Conservation (phyloP, 2,113 vertebrate species). For the Mirza zaza region DNA sequence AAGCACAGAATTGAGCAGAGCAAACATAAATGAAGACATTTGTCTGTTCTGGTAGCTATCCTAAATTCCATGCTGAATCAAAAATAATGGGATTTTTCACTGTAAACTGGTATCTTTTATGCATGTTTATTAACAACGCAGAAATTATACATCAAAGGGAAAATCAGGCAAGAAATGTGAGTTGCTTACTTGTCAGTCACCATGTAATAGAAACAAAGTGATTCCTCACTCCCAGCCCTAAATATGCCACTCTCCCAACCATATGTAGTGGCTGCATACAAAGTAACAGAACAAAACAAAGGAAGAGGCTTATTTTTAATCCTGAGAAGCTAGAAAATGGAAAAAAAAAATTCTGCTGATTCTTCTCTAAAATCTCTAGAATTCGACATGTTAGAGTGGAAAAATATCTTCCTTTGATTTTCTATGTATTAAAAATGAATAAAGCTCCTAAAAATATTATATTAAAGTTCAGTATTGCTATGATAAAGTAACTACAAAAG, state of each 20-base stretch:
- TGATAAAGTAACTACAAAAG: not conserved
- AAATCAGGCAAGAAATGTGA: not conserved
- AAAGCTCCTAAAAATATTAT: not conserved
- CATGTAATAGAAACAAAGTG: not conserved
- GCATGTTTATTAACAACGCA: not conserved
- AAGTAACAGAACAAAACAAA: constrained; percentile 25
- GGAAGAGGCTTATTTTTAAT: not conserved
- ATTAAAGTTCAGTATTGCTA: not conserved
- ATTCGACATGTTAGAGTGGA: not conserved
- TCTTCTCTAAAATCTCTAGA: not conserved
- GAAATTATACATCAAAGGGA: not conserved
- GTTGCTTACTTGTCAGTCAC: not conserved
- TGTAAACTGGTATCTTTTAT: not conserved
- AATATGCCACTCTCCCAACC: not conserved
- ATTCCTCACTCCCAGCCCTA: not conserved
- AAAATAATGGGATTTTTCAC: not conserved
- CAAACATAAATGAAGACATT: not conserved
- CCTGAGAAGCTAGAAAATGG: not conserved
- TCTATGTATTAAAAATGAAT: not conserved
- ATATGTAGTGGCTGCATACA: not conserved
- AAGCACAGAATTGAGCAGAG: not conserved
- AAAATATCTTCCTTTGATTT: not conserved
- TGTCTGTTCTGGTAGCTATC: not conserved
- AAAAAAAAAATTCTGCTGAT: not conserved
- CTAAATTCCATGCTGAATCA: not conserved